A percentile compares a stretch with the other conserved stretches of the same genome.
Evolutionary conservation across 2,113 vertebrate genomes (phyloP).

Genomic region (Cryptomyrus ogoouensis): DNA sequence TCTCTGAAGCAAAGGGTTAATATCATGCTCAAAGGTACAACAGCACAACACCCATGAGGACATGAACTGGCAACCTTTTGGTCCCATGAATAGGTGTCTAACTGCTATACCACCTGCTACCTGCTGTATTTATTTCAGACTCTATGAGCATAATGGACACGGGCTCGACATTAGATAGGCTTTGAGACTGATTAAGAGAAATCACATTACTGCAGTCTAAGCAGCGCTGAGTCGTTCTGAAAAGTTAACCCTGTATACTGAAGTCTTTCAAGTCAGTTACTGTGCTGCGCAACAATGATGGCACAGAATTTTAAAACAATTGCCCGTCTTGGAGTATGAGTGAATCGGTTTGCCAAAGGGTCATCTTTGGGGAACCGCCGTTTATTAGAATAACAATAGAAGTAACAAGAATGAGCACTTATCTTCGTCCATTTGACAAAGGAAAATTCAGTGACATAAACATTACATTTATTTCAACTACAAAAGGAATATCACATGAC

Average conservation of each 20-base stretch:
- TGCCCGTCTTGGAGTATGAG: not conserved
- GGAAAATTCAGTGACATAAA: not conserved
- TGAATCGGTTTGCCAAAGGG: not conserved
- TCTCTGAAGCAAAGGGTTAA: not conserved
- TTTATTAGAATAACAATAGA: not conserved
- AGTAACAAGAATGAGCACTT: not conserved
- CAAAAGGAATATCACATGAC: not conserved
- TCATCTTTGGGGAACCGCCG: not conserved
- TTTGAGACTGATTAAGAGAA: not conserved
- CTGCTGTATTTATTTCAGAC: conserved; percentile 31
- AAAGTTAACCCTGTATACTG: not conserved
- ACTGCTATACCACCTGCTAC: conserved; percentile 41
- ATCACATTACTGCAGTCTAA: not conserved
- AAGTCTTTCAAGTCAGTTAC: not conserved
- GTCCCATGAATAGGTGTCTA: not conserved
- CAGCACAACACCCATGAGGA: not conserved
- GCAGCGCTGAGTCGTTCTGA: not conserved
- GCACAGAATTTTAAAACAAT: not conserved
- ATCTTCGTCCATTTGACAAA: not conserved
- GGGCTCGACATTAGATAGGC: not conserved
- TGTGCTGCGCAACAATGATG: not conserved
- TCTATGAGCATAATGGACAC: not conserved
- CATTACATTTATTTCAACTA: not conserved
- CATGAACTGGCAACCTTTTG: not conserved
- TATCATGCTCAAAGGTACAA: not conserved